Evolutionary conservation across 2,113 vertebrate genomes (phyloP).

Genomic region (Pipra filicauda): DNA sequence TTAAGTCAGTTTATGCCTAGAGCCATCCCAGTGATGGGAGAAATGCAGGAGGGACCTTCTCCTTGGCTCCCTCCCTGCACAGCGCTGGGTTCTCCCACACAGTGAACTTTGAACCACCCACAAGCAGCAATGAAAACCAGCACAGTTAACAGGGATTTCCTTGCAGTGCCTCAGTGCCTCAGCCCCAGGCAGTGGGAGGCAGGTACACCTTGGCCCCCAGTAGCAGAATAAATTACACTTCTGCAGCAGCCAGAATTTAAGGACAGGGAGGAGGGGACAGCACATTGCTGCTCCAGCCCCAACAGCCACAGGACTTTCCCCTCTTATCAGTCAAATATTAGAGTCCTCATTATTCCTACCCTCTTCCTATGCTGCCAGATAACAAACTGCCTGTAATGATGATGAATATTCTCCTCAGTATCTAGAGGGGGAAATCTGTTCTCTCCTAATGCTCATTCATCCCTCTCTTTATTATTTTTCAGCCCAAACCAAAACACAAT

Average conservation of each 20-base stretch:
- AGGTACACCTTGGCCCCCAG: neutral
- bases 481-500: neutral
- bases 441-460: neutral
- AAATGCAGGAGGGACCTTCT: accelerated
- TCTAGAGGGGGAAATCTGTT: neutral
- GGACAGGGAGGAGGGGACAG: accelerated
- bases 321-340: neutral
- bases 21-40: accelerated
- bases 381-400: neutral
- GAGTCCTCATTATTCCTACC: neutral
- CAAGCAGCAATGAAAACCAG: neutral
- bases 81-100: accelerated
- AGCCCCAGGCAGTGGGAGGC: neutral
- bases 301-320: neutral
- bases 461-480: neutral
- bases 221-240: neutral
- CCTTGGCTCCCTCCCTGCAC: neutral
- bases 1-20: accelerated
- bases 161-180: accelerated
- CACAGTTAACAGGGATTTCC: accelerated
- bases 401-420: neutral
- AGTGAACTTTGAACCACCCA: accelerated
- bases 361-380: neutral
- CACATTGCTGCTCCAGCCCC: neutral
- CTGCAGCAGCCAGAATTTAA: neutral